Evolutionary conservation across 1,140 invertebrate genomes (phyloP), one percentile per base, ranked within the genome.

Genomic region (Zaprionus kolodkinae): DNA sequence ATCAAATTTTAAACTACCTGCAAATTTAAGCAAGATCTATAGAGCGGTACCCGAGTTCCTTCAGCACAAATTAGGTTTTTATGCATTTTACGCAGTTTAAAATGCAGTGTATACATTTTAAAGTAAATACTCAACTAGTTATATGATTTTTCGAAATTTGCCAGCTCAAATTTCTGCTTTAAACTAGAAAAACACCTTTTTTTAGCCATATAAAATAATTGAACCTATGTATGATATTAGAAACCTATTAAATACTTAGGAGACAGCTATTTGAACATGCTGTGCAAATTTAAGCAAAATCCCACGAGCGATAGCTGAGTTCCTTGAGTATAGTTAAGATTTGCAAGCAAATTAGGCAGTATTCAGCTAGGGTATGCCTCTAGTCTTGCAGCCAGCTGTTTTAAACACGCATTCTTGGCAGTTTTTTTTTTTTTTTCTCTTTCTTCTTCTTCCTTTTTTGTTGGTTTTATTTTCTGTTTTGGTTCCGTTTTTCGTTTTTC

Each of bases 391-490:
- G n/a, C 5, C 9, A 35, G 27, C 3, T 10, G 33, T 6, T 17
- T 61, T 55, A 1, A 25, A 15, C 36, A 30, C 45, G 36, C 36
- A 43, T 50, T 55, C 17, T 50, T 45, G 27, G 43, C 33, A 35
- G 7, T 35, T 35, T 35, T 35, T 35, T 35, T 35, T 10, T 7
- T 10, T 1, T 10, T 35, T 35, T 35, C 10, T 35, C 10, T 10
- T 7, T 10, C 0, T 10, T 35, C 7, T 35, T 33, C 7, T 33
- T 33, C 30, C 7, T 52, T 61, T 59, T n/a, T 62, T 36, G 17
- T 59, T 30, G 40, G 2, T 25, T 59, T 63, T 75, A 36, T 6
- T 45, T 27, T 43, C 27, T 55, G 36, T 67, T 36, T 38, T 64
- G 40, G 40, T 45, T 45, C 38, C 35, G 52, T 72, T 60, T 60